Evolutionary conservation across 2,888 invertebrate species (phyloP), one percentile per base, ranked within the genome.

Genomic region (Rambutsinella grinnellia): DNA sequence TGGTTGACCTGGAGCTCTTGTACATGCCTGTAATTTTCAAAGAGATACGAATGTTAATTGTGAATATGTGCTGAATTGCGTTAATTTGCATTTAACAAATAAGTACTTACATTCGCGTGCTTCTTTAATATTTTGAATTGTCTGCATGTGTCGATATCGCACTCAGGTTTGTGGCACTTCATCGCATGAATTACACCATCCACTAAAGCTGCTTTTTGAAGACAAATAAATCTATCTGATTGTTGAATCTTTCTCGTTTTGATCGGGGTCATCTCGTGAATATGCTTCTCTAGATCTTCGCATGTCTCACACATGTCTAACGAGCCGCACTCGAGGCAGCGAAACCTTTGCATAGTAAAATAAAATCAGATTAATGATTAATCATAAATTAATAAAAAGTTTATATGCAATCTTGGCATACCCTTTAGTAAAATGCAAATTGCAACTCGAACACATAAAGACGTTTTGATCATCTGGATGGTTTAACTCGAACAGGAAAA

Each of bases 361-460:
- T n/a, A 51, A 49, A 24, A 28, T 53, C 36, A 6, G 10, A 27
- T 51, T 53, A 19, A n/a, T 49, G 17, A 27, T 46, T 19, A 58
- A 28, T n/a, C n/a, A n/a, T n/a, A n/a, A n/a, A n/a, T n/a, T n/a
- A n/a, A 58, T 19, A 28, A 26, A 58, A 17, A 17, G 10, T 28
- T 58, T 58, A 13, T 6, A 23, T 17, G 19, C 54, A n/a, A n/a
- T n/a, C n/a, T n/a, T n/a, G 27, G 8, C 24, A 85, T 88, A 90
- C 76, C 97, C 89, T 10, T 97, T 98, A 88, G 98, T 97, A 72
- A 98, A 96, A 85, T 96, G 94, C 82, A 92, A 91, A 87, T 96
- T 96, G 89, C 99, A 99, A 85, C 92, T 93, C 89, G 99, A 99
- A 89, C 99, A 99, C 27, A 97, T 98, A 89, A 99, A 99, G 60